These are phyloP conservation scores for Xylocopa sonorina DNA, from an alignment of 1,140 invertebrate genomes.

Conservation along the genomic window DNA sequence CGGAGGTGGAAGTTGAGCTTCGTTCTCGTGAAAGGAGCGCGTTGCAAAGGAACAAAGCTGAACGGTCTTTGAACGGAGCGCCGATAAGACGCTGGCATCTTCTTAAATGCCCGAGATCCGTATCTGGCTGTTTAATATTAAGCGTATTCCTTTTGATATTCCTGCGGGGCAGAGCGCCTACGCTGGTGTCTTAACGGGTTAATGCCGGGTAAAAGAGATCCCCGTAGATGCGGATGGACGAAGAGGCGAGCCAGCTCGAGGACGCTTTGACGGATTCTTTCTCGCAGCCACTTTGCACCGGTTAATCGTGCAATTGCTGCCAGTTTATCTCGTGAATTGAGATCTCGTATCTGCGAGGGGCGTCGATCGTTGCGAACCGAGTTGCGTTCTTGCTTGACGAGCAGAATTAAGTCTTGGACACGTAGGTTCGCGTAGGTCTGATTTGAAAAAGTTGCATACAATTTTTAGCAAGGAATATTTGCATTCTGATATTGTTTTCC, in stretches of 20 bases:
- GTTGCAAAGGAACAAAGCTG: constrained; percentile 68
- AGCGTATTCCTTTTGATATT: constrained; percentile 75
- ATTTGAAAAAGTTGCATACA: too few relatives aligned
- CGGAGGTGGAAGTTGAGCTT: constrained; percentile 35
- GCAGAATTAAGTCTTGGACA: too few relatives aligned
- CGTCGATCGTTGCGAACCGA: background rate
- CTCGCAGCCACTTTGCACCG: constrained; percentile 41
- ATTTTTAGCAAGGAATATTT: too few relatives aligned
- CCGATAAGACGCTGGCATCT: constrained; percentile 69
- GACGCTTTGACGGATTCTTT: constrained; percentile 61
- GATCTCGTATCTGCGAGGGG: constrained; percentile 11
- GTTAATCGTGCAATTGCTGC: constrained; percentile 51
- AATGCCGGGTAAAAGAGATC: constrained; percentile 52
- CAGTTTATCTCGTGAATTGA: constrained; percentile 45
- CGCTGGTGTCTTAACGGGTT: constrained; percentile 62
- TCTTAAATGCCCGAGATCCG: constrained; percentile 67
- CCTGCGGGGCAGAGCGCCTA: constrained; percentile 38
- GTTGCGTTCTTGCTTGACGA: background rate
- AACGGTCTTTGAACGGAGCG: constrained; percentile 63
- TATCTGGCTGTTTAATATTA: constrained; percentile 74
- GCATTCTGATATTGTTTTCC: too few relatives aligned
- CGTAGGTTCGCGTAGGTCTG: too few relatives aligned
- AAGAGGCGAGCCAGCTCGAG: constrained; percentile 28
- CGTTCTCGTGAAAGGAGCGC: constrained; percentile 55
- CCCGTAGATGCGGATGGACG: constrained; percentile 20